Percentiles rank a stretch among this genome's conserved stretches.
Conservation (phyloP, 37 sponge, comb jelly and placozoan species). For the Aphrocallistes beatrix region DNA sequence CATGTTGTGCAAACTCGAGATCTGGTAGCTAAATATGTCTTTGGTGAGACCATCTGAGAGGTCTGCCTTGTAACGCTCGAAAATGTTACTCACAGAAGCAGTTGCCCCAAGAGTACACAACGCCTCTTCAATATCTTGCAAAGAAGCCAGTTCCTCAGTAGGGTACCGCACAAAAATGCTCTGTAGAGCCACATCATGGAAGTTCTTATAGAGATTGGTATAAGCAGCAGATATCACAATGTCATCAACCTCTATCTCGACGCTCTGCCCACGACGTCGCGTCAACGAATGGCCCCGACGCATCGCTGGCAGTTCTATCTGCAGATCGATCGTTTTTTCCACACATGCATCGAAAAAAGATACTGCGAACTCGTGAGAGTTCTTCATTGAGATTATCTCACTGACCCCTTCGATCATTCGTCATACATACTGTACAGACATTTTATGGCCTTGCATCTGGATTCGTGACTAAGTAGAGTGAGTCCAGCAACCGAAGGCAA, state of each 20-base stretch:
- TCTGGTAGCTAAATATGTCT: conserved; percentile 6
- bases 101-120: conserved; percentile 4
- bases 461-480: background rate
- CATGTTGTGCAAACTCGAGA: conserved; percentile 11
- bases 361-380: background rate
- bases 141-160: background rate
- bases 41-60: conserved; percentile 5
- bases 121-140: conserved; percentile 15
- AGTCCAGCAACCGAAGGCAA: background rate
- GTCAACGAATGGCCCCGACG: background rate
- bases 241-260: conserved; percentile 4
- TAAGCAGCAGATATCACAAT: background rate
- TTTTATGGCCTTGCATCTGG: conserved; percentile 13
- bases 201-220: background rate
- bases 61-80: conserved; percentile 15
- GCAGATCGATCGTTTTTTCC: background rate
- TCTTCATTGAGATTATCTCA: background rate
- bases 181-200: conserved; percentile 2
- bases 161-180: conserved; percentile 18
- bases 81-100: background rate
- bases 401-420: background rate
- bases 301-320: background rate
- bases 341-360: background rate
- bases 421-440: conserved; percentile 3
- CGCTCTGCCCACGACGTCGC: conserved; percentile 9